phyloP scores from a whole-genome alignment of 2,888 invertebrate genomes.

The Odontothrips loti region DNA sequence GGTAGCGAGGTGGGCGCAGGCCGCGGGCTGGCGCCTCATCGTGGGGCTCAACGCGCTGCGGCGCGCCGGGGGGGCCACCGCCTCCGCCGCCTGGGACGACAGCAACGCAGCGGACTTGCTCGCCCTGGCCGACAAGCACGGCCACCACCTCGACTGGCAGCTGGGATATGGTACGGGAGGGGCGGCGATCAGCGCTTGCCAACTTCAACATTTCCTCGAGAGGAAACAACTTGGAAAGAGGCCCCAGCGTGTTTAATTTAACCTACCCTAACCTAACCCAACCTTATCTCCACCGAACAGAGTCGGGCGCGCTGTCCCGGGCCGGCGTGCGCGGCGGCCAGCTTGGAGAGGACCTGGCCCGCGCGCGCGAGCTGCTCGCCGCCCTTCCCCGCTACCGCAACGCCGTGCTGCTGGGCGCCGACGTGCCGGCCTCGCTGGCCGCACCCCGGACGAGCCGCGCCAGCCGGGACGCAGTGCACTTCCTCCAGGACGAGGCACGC shows the following conservation, averaged over 20 bases:
- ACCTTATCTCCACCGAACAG: not conserved
- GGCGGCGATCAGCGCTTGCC: not conserved
- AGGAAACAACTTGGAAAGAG: too few relatives aligned
- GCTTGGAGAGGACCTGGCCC: constrained; percentile 15
- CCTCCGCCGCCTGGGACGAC: not conserved
- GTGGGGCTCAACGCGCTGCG: constrained; percentile 21
- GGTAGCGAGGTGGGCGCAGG: constrained; percentile 8
- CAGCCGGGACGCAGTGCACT: not conserved
- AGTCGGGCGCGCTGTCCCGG: not conserved
- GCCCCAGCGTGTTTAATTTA: too few relatives aligned
- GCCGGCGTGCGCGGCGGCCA: constrained; percentile 5
- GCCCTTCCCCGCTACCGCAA: not conserved
- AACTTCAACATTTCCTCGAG: too few relatives aligned
- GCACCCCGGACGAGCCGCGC: not conserved
- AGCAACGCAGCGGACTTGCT: not conserved
- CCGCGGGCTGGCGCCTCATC: constrained; percentile 26
- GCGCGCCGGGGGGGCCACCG: not conserved
- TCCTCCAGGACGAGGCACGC: constrained; percentile 28
- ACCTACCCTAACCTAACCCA: too few relatives aligned
- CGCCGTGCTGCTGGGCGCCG: constrained; percentile 15
- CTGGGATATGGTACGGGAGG: not conserved
- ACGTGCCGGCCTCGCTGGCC: not conserved
- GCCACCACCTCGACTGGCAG: not conserved
- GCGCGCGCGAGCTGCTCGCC: constrained; percentile 28
- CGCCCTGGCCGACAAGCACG: not conserved